A percentile compares a stretch with the other conserved stretches of the same genome.
phyloP scores from a whole-genome alignment of 2,113 vertebrate genomes.

The Chaenocephalus aceratus region DNA sequence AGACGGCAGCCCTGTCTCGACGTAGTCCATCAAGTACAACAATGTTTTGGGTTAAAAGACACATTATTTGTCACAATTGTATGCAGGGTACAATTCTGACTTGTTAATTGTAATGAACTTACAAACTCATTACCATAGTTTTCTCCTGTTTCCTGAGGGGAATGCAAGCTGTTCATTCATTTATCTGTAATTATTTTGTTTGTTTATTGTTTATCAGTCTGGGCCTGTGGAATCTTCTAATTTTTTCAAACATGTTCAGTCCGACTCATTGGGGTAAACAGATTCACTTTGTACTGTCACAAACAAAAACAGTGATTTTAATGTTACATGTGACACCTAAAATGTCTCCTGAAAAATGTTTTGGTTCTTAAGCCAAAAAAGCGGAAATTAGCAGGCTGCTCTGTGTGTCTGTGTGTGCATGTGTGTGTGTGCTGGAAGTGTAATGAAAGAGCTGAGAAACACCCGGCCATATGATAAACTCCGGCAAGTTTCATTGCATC shows the following conservation, averaged over 20 bases:
- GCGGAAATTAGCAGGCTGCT: neutral
- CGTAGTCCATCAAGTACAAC: conserved; percentile 24
- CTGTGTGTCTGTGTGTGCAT: neutral
- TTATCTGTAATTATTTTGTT: conserved; percentile 33
- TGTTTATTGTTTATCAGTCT: conserved; percentile 29
- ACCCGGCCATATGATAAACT: neutral
- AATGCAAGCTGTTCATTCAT: neutral
- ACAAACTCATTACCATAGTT: neutral
- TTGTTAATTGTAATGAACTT: neutral
- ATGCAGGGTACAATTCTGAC: neutral
- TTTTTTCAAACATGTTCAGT: too few relatives aligned
- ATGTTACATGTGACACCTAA: neutral
- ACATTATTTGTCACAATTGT: neutral
- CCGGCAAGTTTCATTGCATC: conserved; percentile 26
- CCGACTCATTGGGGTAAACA: neutral
- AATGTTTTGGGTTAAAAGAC: conserved; percentile 4
- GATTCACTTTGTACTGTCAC: neutral
- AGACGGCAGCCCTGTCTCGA: conserved; percentile 11
- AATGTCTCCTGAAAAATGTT: neutral
- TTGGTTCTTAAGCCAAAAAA: conserved; percentile 1
- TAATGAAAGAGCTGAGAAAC: conserved; percentile 13
- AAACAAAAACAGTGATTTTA: neutral
- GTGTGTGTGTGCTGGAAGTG: neutral
- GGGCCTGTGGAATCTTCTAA: neutral
- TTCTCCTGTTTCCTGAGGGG: conserved; percentile 17